phyloP scores from a whole-genome alignment of 2,888 invertebrate genomes.

The Diarsia dahlii region DNA sequence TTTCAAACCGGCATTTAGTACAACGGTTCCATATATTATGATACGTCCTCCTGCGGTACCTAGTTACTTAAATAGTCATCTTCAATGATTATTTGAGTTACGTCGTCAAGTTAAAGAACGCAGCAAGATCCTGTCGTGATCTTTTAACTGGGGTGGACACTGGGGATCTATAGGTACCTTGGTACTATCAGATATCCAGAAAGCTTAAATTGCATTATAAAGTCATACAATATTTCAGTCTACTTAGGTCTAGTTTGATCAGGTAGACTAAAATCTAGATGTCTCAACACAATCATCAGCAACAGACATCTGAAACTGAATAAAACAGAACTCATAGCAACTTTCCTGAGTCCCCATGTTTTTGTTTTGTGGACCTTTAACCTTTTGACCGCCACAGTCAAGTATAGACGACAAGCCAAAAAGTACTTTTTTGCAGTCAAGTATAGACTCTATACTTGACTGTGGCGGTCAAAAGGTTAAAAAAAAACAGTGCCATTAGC shows the following conservation, averaged over 20 bases:
- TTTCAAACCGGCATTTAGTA: background rate
- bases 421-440: too few relatives aligned
- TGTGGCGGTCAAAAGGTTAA: too few relatives aligned
- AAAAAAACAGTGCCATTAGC: background rate
- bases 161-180: too few relatives aligned
- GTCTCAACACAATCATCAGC: background rate
- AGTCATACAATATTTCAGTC: background rate
- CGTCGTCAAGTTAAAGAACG: background rate
- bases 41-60: background rate
- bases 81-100: background rate
- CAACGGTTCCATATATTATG: background rate
- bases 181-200: background rate
- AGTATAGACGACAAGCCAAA: too few relatives aligned
- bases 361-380: background rate
- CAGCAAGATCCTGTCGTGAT: too few relatives aligned
- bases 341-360: background rate
- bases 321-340: background rate
- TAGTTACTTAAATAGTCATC: background rate
- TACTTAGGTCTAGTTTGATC: background rate
- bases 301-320: background rate
- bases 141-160: too few relatives aligned
- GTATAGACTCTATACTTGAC: too few relatives aligned
- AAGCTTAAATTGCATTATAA: background rate
- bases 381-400: too few relatives aligned
- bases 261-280: background rate